Base-by-base conservation (phyloP, 2,888 invertebrate genomes). In the Ormyrus rosae region DNA sequence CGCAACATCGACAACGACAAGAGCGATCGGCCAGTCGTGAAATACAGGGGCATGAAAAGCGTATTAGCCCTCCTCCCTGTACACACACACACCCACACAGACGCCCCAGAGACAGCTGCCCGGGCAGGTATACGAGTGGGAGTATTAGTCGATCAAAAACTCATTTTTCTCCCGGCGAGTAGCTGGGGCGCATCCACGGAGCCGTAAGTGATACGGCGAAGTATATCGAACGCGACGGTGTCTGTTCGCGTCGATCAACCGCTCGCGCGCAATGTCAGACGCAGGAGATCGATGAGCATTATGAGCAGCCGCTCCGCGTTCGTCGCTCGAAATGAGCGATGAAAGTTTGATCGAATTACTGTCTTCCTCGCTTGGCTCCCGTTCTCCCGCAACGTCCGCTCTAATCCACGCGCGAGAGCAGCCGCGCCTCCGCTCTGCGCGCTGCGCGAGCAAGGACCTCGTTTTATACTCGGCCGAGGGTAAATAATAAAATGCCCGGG, bases 281-380 rank as follows among this genome's bases (percentile, higher is more conserved):
- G 74, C 58, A 68, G 71, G 77, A 81, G 81, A 81, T 81, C 81
- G 81, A 81, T 81, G 81, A 75, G 74, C 75, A 81, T 81, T 81
- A 81, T 78, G 71, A 72, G 63, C 19, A 19, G 7, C 46, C 51
- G 6, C 53, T 19, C 11, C n/a, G 75, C 73, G 69, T 56, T 80
- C 56, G 63, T 69, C 76, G 68, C 74, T 71, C 19, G 68, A 77
- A 81, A 81, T 78, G 78, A 81, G 74, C 81, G 81, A 81, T 81
- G 81, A 81, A 81, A 78, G 71, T 81, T 81, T 81, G 74, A 81
- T 81, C 78, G 81, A 81, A 81, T 81, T 75, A 81, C 74, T 77
- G 76, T 76, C 75, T 64, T 67, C 61, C 50, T 34, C 51, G 10
- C n/a, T 13, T 50, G 60, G 45, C 63, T 61, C 48, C 60, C 13